These are phyloP conservation scores for Oenanthe melanoleuca DNA, from an alignment of 2,113 vertebrate genomes.

Conservation along the genomic window DNA sequence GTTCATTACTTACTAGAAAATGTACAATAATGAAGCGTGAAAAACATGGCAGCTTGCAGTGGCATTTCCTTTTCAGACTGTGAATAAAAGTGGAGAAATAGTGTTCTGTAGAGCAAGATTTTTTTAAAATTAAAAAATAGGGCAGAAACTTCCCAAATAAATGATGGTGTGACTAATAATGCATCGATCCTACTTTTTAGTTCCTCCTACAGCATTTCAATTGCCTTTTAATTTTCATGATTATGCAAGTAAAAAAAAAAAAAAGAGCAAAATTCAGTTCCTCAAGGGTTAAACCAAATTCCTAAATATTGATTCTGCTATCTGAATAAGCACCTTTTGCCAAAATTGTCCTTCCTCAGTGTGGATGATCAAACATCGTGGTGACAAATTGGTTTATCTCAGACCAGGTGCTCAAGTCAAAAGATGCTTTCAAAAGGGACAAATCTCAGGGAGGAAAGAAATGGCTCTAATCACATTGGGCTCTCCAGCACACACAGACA, in stretches of 20 bases:
- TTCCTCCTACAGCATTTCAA: background rate
- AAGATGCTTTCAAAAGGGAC: slow-evolving; percentile 9
- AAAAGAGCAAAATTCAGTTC: background rate
- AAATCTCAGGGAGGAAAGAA: slow-evolving; percentile 8
- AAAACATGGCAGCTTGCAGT: slow-evolving; percentile 50
- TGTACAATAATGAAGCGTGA: slow-evolving; percentile 57
- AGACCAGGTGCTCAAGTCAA: slow-evolving; percentile 36
- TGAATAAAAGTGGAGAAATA: background rate
- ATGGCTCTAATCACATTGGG: background rate
- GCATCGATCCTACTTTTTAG: background rate
- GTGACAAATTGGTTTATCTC: slow-evolving; percentile 41
- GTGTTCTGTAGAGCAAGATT: background rate
- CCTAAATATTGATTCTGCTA: background rate
- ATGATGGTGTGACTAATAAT: background rate
- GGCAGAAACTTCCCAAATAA: background rate
- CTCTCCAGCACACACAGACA: background rate
- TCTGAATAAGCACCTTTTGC: background rate
- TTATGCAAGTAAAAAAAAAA: background rate
- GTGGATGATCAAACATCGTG: background rate
- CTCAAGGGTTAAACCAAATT: background rate
- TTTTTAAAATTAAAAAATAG: background rate
- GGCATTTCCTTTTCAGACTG: background rate
- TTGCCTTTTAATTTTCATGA: background rate
- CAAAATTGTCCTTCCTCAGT: background rate
- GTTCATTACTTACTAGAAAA: slow-evolving; percentile 49